Conservation (phyloP, 2,797 vertebrate species). For the Thunnus albacares region DNA sequence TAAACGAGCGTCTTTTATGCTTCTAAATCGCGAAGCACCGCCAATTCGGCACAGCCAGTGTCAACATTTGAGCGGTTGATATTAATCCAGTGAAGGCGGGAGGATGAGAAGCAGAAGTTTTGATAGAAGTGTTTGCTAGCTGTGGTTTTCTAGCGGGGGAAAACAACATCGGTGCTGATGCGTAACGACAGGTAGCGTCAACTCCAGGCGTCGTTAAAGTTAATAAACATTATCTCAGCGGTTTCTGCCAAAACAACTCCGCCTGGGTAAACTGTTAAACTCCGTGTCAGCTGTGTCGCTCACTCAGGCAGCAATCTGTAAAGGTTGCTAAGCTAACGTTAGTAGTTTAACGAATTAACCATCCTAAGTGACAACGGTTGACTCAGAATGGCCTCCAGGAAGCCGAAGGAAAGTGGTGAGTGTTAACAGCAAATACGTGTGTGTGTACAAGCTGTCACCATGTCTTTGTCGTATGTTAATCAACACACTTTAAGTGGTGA, state of each 20-base stretch:
- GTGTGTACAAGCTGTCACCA: not conserved
- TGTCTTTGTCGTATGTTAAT: too few species aligned
- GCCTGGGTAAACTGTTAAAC: too few species aligned
- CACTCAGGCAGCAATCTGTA: not conserved
- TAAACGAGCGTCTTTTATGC: fast-evolving
- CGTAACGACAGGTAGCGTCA: too few species aligned
- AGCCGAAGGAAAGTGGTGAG: conserved; percentile 53
- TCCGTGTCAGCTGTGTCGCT: not conserved
- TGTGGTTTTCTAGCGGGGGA: not conserved
- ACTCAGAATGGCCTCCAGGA: conserved; percentile 62
- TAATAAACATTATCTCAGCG: not conserved
- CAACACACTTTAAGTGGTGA: too few species aligned
- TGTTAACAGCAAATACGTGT: not conserved
- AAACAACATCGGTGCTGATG: not conserved
- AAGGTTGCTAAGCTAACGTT: conserved; percentile 41
- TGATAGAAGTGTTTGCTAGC: not conserved
- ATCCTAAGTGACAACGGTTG: not conserved
- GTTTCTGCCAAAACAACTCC: not conserved
- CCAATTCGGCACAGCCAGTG: fast-evolving
- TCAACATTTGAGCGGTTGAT: fast-evolving
- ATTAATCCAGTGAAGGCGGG: conserved; percentile 61
- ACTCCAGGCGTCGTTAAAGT: not conserved
- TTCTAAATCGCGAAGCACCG: conserved; percentile 37
- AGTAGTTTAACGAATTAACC: not conserved
- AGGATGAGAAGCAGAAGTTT: conserved; percentile 61